phyloP scores from a whole-genome alignment of 2,797 vertebrate species.

The Holocentrus rufus region DNA sequence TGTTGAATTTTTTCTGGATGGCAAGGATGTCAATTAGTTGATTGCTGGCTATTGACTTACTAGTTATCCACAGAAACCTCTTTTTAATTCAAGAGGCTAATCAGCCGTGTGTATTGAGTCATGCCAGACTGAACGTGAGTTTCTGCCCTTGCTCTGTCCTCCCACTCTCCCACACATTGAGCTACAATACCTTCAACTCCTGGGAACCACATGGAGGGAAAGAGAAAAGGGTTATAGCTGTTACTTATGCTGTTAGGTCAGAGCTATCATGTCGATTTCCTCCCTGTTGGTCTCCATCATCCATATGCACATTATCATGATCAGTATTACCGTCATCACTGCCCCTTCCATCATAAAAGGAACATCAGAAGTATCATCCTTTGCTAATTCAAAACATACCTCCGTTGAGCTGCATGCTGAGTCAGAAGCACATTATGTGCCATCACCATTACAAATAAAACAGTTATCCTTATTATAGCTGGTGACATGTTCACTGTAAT shows the following conservation, averaged over 20 bases:
- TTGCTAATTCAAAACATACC: constrained; percentile 40
- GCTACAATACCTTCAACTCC: constrained; percentile 87
- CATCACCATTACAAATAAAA: constrained; percentile 22
- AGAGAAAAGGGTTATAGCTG: constrained; percentile 81
- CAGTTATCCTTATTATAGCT: constrained; percentile 6
- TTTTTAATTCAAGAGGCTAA: constrained; percentile 25
- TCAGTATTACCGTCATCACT: constrained; percentile 17
- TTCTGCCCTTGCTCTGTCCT: constrained; percentile 75
- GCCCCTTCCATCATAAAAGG: neutral
- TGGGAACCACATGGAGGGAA: constrained; percentile 82
- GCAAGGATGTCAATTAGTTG: neutral
- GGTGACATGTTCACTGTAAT: neutral
- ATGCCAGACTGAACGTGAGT: constrained; percentile 65
- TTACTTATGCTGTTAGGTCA: constrained; percentile 69
- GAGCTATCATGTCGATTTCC: constrained; percentile 51
- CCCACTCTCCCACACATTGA: constrained; percentile 74
- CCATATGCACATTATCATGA: constrained; percentile 39
- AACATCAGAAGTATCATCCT: neutral
- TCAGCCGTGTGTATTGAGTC: constrained; percentile 55
- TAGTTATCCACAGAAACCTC: neutral
- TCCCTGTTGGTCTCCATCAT: constrained; percentile 51
- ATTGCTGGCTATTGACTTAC: neutral
- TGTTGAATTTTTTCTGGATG: neutral
- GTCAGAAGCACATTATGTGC: constrained; percentile 29
- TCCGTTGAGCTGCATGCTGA: constrained; percentile 34